These are phyloP conservation scores for Nothobranchius furzeri DNA, from an alignment of 2,113 vertebrate species.

Conservation along the genomic window DNA sequence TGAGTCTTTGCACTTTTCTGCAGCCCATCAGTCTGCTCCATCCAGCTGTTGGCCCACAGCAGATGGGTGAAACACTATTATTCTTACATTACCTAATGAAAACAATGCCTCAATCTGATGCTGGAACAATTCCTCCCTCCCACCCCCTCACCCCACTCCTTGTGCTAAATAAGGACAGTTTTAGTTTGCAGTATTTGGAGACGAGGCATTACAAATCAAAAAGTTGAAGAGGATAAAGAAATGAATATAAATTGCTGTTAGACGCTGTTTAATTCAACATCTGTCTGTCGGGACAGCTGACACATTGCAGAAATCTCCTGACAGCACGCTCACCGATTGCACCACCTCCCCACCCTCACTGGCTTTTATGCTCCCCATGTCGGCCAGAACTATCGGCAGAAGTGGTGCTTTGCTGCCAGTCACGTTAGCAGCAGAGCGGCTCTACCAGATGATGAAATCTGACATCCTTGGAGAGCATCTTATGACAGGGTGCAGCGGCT, in stretches of 20 bases:
- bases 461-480: conserved; percentile 32
- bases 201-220: conserved; percentile 7
- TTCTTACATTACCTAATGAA: conserved; percentile 49
- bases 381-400: too few species aligned
- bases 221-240: conserved; percentile 9
- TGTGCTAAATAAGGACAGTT: conserved; percentile 30
- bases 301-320: conserved; percentile 37
- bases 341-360: not conserved
- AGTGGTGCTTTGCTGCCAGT: not conserved
- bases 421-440: not conserved
- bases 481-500: not conserved
- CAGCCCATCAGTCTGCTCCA: conserved; percentile 11
- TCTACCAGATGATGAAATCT: not conserved
- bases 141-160: not conserved
- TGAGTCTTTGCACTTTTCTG: not conserved
- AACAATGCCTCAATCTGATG: conserved; percentile 16
- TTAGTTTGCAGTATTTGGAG: not conserved
- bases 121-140: conserved; percentile 8
- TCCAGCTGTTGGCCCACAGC: conserved; percentile 34
- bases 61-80: not conserved
- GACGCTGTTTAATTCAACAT: conserved; percentile 53
- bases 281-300: conserved; percentile 42
- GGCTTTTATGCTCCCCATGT: not conserved
- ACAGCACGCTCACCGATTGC: conserved; percentile 13
- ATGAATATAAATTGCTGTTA: conserved; percentile 39